Base-by-base conservation (phyloP, 2,113 vertebrate species). In the Pseudorasbora parva region DNA sequence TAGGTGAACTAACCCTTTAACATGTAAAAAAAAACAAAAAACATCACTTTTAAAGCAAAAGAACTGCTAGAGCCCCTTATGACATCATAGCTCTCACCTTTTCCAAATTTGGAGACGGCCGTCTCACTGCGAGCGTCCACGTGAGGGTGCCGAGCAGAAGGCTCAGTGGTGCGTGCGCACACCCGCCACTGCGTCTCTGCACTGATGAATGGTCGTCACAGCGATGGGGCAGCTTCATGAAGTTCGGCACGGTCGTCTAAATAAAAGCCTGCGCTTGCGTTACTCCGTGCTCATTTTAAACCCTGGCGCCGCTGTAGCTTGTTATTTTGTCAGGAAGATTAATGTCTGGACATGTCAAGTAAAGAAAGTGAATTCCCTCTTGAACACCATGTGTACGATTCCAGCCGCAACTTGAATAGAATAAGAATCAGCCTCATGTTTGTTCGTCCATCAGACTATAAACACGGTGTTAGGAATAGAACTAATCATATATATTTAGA, bases 241-340 rank as follows among this genome's bases (percentile, higher is more conserved):
- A 93, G 89, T 92, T 90, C 59, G 86, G 90, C 90, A 88, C 85
- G 51, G 88, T 91, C 86, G 90, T 90, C 91, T 91, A 89, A 93
- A 92, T 92, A 93, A 93, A 93, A 93, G 76, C 62, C 84, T 54
- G 78, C 11, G 57, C 72, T 83, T 76, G 82, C 88, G 82, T 64
- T 76, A 37, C 72, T 57, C 82, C 8, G 86, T 89, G 89, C 89
- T 91, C 91, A 90, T 88, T 25, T 91, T 92, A 94, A 93, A 93
- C 93, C 93, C 89, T 82, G 88, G 90, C 88, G 90, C 87, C 88
- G 88, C 86, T 84, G 87, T 89, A 92, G 92, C 91, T 91, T 90
- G 91, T 92, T 93, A 91, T 93, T 84, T 93, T 94, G 92, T 94
- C 93, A 93, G 88, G 89, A 93, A 92, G 93, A 94, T 94, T 94